Percentiles rank a stretch among this genome's conserved stretches.
Evolutionary conservation across 2,888 invertebrate species (phyloP).

Genomic region (Synanthedon andrenaeformis): DNA sequence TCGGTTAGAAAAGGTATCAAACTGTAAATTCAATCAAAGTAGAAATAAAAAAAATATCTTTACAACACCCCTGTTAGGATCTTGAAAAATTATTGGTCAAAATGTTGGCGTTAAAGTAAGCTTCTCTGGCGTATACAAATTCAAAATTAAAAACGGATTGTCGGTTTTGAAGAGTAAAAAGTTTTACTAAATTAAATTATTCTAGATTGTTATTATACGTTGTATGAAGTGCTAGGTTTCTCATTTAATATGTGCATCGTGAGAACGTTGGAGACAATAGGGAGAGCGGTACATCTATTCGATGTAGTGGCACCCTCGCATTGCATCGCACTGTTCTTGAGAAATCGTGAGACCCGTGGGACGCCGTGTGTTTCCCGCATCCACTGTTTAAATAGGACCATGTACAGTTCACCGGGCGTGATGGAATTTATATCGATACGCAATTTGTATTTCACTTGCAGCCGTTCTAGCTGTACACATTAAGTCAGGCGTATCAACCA

Average conservation of each 20-base stretch:
- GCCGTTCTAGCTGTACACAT: conserved; percentile 2
- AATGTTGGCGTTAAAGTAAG: no score
- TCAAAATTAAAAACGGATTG: no score
- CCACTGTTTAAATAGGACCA: conserved; percentile 20
- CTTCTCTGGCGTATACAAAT: no score
- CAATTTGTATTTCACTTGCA: conserved; percentile 12
- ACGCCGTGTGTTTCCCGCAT: conserved; percentile 11
- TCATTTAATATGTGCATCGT: conserved; percentile 23
- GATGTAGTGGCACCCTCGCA: conserved; percentile 17
- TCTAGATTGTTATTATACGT: no score
- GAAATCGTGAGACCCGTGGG: conserved; percentile 47
- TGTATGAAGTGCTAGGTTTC: conserved; percentile 20
- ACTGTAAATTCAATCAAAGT: no score
- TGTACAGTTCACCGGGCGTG: conserved; percentile 13
- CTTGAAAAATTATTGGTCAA: no score
- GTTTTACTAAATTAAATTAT: no score
- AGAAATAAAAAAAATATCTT: no score
- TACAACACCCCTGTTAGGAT: no score
- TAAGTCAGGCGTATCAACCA: conserved; percentile 2
- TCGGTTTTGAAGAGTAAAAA: no score
- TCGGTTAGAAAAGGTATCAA: no score
- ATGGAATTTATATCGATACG: conserved; percentile 13
- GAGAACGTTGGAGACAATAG: conserved; percentile 45
- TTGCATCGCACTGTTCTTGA: conserved; percentile 13
- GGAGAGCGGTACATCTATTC: conserved; percentile 21